Conservation (phyloP, 2,888 invertebrate genomes). For the Mythimna vitellina region DNA sequence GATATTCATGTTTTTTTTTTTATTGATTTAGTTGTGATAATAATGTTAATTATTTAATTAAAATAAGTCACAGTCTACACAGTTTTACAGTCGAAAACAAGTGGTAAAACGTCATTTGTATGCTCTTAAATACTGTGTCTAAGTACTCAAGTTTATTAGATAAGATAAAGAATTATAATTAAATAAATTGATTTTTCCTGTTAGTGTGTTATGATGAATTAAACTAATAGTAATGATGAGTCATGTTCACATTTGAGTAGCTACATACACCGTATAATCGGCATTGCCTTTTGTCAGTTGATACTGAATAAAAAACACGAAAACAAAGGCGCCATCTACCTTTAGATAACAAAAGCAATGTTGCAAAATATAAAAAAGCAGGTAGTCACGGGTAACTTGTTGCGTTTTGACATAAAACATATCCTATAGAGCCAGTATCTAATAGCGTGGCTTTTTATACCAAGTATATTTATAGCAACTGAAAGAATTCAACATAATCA, state of each 20-base stretch:
- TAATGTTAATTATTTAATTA: neutral
- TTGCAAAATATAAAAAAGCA: neutral
- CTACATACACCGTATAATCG: neutral
- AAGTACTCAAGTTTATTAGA: neutral
- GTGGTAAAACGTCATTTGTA: neutral
- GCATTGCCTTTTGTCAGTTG: neutral
- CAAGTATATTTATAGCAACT: no score
- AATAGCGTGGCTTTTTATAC: no score
- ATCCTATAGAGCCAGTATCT: no score
- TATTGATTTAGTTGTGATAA: neutral
- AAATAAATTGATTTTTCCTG: neutral
- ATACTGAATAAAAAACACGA: neutral
- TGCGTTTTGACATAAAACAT: no score
- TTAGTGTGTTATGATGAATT: neutral
- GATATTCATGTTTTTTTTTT: neutral
- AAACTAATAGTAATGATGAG: neutral
- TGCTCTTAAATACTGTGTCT: neutral
- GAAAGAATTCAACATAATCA: no score
- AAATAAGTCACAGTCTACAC: neutral
- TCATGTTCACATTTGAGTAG: neutral
- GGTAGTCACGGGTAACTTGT: neutral
- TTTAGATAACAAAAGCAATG: neutral
- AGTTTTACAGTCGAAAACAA: neutral
- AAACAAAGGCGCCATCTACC: neutral
- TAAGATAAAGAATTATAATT: slow-evolving; percentile 5